A percentile compares a stretch with the other conserved stretches of the same genome.
Conservation (phyloP, 2,888 invertebrate species). For the Parnassius apollo region DNA sequence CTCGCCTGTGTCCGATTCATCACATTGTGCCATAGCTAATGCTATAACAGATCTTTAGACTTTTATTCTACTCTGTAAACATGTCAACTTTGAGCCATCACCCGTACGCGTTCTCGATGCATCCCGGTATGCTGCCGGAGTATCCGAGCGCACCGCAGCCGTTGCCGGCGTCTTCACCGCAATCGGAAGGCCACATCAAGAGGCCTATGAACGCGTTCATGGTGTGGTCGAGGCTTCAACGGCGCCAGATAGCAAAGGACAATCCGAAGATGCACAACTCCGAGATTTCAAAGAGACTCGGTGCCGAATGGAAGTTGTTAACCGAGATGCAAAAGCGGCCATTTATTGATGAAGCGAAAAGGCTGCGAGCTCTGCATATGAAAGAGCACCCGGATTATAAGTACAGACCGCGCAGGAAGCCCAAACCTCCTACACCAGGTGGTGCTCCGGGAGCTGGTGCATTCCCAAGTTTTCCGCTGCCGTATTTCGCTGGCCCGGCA, state of each 20-base stretch:
- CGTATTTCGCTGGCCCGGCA: constrained; percentile 84
- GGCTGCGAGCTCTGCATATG: constrained; percentile 92
- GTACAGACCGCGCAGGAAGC: constrained; percentile 92
- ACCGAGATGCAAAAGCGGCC: constrained; percentile 94
- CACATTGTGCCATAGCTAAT: constrained; percentile 57
- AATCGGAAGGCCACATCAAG: constrained; percentile 91
- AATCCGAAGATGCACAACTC: constrained; percentile 97
- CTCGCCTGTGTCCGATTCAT: constrained; percentile 59
- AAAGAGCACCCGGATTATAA: constrained; percentile 96
- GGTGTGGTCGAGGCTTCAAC: constrained; percentile 96
- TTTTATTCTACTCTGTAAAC: constrained; percentile 33
- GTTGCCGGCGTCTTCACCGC: constrained; percentile 70
- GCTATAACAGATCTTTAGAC: constrained; percentile 34
- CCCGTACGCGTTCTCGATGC: constrained; percentile 78
- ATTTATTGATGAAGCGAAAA: constrained; percentile 97
- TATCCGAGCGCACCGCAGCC: constrained; percentile 69
- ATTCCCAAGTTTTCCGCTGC: constrained; percentile 83
- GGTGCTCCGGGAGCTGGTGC: constrained; percentile 74
- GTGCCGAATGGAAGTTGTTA: constrained; percentile 95
- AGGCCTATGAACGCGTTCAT: constrained; percentile 99
- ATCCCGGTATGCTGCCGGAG: constrained; percentile 73
- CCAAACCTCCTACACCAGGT: constrained; percentile 85
- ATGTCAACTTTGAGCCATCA: constrained; percentile 79
- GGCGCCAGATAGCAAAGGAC: constrained; percentile 95
- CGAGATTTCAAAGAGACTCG: constrained; percentile 94